Base-by-base conservation (phyloP, 2,113 vertebrate species). In the Rhizomys pruinosus region DNA sequence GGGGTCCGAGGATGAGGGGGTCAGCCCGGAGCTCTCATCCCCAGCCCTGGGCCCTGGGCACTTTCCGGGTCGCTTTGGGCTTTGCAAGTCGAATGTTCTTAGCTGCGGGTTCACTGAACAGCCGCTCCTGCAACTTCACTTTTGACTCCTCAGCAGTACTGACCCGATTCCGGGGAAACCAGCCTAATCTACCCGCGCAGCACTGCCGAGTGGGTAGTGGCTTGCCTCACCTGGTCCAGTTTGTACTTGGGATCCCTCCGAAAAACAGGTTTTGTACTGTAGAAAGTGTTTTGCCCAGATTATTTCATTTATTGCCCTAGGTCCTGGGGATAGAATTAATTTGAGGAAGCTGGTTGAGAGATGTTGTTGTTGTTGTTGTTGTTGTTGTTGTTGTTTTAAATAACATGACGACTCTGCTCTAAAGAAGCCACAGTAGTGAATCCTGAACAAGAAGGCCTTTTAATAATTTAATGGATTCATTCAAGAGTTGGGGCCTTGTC, bases 111-210 rank as follows among this genome's bases (percentile, higher is more conserved):
- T 87, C 72, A 44, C 59, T 16, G 29, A 39, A n/a, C 63, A 78
- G 74, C 44, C 32, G 69, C 68, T 57, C 20, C 71, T 59, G 74
- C 73, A 91, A 89, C 95, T 97, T 96, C 64, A 47, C 15, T 77
- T 68, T 39, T 5, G 81, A 37, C 37, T 79, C 61, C 22, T 34
- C 37, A n/a, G 52, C 42, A 2, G 63, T 69, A 2, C 94, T 34
- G 64, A 92, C 73, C 64, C 0, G 78, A 42, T 94, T 86, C n/a
- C 90, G 42, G 32, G 79, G 79, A 69, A 93, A 87, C 77, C 37
- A 34, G 61, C 68, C 16, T 22, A 37, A 27, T 81, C 42, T 1
- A 16, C 57, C 74, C 74, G 32, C n/a, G 52, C 34, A 13, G 80
- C 29, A 39, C 57, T 73, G 6, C 25, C 44, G 55, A 6, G 44